Conservation (phyloP, 2,888 invertebrate species). For the Phorcus lineatus region DNA sequence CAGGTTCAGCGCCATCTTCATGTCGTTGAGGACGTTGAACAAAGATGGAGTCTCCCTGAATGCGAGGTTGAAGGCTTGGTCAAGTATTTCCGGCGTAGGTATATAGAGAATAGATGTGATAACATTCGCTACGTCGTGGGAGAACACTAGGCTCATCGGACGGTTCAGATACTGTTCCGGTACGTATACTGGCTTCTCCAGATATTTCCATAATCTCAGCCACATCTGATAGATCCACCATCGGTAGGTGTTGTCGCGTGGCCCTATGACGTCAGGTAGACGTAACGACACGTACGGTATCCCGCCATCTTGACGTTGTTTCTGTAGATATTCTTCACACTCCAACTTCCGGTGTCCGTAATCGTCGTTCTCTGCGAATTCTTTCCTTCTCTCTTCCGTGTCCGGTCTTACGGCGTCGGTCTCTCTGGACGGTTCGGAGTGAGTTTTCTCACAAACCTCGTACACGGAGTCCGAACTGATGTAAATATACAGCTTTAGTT, state of each 20-base stretch:
- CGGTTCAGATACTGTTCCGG: slow-evolving; percentile 66
- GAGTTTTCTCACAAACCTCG: slow-evolving; percentile 74
- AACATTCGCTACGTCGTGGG: slow-evolving; percentile 74
- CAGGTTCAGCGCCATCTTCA: slow-evolving; percentile 52
- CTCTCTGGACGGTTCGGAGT: slow-evolving; percentile 64
- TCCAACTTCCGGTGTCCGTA: slow-evolving; percentile 76
- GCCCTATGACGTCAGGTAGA: slow-evolving; percentile 77
- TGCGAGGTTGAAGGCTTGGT: slow-evolving; percentile 75
- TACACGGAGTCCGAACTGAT: slow-evolving; percentile 77
- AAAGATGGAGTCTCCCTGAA: slow-evolving; percentile 71
- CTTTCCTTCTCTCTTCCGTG: slow-evolving; percentile 58
- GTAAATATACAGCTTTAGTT: slow-evolving; percentile 74
- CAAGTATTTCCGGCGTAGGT: slow-evolving; percentile 44
- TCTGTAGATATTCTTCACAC: slow-evolving; percentile 74
- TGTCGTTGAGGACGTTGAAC: slow-evolving; percentile 63
- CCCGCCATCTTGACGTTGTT: slow-evolving; percentile 58
- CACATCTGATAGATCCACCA: slow-evolving; percentile 77
- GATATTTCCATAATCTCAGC: slow-evolving; percentile 69
- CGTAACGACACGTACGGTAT: slow-evolving; percentile 74
- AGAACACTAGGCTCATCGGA: slow-evolving; percentile 75
- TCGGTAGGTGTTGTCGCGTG: slow-evolving; percentile 76
- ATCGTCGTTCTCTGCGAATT: slow-evolving; percentile 67
- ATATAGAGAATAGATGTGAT: slow-evolving; percentile 59
- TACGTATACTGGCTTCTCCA: slow-evolving; percentile 66
- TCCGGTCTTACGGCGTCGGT: slow-evolving; percentile 74